Evolutionary conservation across 2,888 invertebrate species (phyloP), one percentile per base, ranked within the genome.

Genomic region (Hetaerina titia): DNA sequence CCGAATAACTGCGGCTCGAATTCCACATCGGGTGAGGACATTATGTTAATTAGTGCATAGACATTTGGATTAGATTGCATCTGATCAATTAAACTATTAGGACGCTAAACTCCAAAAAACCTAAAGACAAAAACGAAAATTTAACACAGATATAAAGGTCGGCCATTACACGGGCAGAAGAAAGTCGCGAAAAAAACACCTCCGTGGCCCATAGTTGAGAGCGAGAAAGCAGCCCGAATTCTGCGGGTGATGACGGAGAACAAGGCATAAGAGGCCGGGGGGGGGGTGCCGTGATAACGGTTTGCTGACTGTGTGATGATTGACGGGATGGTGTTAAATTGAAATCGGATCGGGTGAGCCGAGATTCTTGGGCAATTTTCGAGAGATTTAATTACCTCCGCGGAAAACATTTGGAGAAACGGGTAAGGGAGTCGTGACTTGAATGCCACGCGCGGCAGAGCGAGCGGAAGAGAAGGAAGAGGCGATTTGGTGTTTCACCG

Each of bases 271-370:
- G 19, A n/a, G n/a, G n/a, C n/a, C n/a, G 7, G n/a, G 81, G 13
- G 6, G 81, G 8, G 81, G 81, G 15, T 31, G 31, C 81, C 11
- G 31, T 31, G 81, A 31, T n/a, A 81, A 81, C 81, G 81, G 25
- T 81, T 81, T 81, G 81, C 13, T 81, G 81, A n/a, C 11, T 81
- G 81, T 81, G 81, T 81, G 81, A 81, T 81, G 81, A 81, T 81
- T 81, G 81, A 81, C 81, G 81, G 13, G 81, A 81, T 81, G 81
- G 31, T 31, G 81, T 31, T 81, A 81, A 81, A 81, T 81, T 81
- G 81, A 81, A 81, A 81, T 81, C 69, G 81, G 31, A 81, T 81
- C 11, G 31, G 31, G 31, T 31, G 81, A 5, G 81, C 81, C 81
- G n/a, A 81, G 15, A 81, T 31, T 13, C 25, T 9, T 31, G 81